Base-by-base conservation (phyloP, 1,140 invertebrate genomes). In the Bombus cullumanus region DNA sequence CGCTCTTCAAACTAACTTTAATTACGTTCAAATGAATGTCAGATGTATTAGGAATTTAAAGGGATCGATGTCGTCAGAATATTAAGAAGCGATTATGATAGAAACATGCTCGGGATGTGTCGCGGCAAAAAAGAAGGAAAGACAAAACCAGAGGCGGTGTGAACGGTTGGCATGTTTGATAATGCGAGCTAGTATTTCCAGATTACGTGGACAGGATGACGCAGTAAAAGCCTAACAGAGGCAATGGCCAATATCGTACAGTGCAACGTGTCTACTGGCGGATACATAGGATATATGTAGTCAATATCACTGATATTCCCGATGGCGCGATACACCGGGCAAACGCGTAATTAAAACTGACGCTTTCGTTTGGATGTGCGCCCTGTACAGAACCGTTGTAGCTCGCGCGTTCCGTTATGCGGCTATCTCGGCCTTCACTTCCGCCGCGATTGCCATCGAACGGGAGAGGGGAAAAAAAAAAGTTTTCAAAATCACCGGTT, bases 301-400 rank as follows among this genome's bases (percentile, higher is more conserved):
- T 84, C 88, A 90, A 91, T 92, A 91, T 90, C 75, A 39, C 87
- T 86, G 89, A 89, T 91, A 90, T 88, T 86, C 83, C 59, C 72
- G 81, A 86, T 88, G 84, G 81, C 77, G 68, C 84, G 75, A 88
- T 87, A 86, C 73, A 81, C 76, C 78, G 69, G 37, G 57, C 85
- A 81, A 86, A 66, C 82, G 85, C 82, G 88, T 92, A 92, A 92
- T 92, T 92, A 92, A 91, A 92, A 92, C 89, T 90, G 91, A 92
- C 91, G 90, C 88, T 91, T 91, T 90, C 87, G 90, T 92, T 91
- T 87, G 75, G 84, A 86, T 53, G 71, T 80, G 57, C 69, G 68
- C 15, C 57, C 53, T 34, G 12, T 34, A 71, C 13, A 69, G 31
- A 37, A 31, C 31, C 66, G 34, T 6, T 34, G 15, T 39, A 41